Percentiles rank a stretch among this genome's conserved stretches.
phyloP scores from a whole-genome alignment of 2,888 invertebrate species.

The Agrotis exclamationis region DNA sequence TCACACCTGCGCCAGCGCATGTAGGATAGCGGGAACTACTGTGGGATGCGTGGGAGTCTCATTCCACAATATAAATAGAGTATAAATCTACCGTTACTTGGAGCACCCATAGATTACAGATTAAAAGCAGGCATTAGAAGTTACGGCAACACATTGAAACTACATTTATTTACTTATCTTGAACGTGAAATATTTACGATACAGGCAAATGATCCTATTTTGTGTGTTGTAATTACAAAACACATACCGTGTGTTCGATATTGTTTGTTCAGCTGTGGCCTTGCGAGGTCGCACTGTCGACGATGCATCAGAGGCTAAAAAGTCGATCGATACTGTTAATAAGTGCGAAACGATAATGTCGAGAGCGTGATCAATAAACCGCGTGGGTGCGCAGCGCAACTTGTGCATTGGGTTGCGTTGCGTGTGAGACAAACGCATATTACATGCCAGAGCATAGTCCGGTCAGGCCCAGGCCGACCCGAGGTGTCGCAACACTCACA shows the following conservation, averaged over 20 bases:
- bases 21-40: constrained; percentile 68
- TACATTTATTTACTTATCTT: constrained; percentile 63
- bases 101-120: constrained; percentile 34
- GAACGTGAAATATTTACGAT: constrained; percentile 68
- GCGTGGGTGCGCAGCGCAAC: constrained; percentile 50
- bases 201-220: constrained; percentile 82
- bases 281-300: constrained; percentile 82
- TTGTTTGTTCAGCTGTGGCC: constrained; percentile 87
- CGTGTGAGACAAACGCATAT: constrained; percentile 70
- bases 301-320: constrained; percentile 72
- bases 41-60: constrained; percentile 75
- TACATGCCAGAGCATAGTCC: constrained; percentile 80
- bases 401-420: constrained; percentile 60
- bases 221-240: constrained; percentile 79
- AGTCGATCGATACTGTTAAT: constrained; percentile 72
- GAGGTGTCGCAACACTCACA: constrained; percentile 85
- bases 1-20: constrained; percentile 63
- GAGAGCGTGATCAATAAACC: constrained; percentile 59
- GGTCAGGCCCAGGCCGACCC: constrained; percentile 65
- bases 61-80: constrained; percentile 64
- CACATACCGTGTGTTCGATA: constrained; percentile 64
- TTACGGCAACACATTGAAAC: constrained; percentile 41
- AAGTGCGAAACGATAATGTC: constrained; percentile 62
- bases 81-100: constrained; percentile 65
- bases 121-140: constrained; percentile 24